Conservation (phyloP, 2,113 vertebrate genomes). For the Synodontis membranacea region DNA sequence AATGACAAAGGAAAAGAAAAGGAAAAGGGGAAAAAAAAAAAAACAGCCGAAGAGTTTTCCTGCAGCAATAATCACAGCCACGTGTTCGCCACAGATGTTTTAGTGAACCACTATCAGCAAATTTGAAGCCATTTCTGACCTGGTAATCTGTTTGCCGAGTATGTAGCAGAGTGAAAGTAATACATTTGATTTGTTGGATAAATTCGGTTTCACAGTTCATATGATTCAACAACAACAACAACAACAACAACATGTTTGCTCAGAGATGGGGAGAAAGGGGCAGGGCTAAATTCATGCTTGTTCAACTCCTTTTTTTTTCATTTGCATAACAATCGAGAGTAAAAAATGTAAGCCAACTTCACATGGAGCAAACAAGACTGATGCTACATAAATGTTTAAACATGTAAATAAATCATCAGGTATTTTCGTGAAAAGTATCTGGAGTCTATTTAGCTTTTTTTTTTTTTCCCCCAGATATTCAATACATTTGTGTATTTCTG, state of each 20-base stretch:
- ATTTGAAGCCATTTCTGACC: background rate
- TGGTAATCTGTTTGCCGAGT: background rate
- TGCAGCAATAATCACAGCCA: conserved; percentile 20
- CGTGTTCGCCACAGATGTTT: conserved; percentile 16
- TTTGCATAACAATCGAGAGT: background rate
- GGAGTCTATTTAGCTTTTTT: too few relatives aligned
- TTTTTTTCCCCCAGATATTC: background rate
- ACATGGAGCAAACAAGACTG: background rate
- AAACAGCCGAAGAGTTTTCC: background rate
- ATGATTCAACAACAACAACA: background rate
- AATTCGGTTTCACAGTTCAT: background rate
- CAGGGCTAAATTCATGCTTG: background rate
- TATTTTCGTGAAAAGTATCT: background rate
- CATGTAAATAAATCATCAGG: background rate
- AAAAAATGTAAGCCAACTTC: background rate
- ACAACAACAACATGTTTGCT: background rate
- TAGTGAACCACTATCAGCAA: conserved; percentile 9
- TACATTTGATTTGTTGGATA: background rate
- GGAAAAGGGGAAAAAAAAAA: background rate
- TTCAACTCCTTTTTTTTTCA: background rate
- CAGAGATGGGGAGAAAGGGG: background rate
- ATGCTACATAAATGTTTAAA: background rate
- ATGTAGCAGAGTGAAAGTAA: background rate
- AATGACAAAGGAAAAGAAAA: conserved; percentile 5
- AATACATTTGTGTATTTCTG: background rate